Percentiles rank a stretch among this genome's conserved stretches.
phyloP scores from a whole-genome alignment of 2,888 invertebrate genomes.

The Chymomyza caudatula region DNA sequence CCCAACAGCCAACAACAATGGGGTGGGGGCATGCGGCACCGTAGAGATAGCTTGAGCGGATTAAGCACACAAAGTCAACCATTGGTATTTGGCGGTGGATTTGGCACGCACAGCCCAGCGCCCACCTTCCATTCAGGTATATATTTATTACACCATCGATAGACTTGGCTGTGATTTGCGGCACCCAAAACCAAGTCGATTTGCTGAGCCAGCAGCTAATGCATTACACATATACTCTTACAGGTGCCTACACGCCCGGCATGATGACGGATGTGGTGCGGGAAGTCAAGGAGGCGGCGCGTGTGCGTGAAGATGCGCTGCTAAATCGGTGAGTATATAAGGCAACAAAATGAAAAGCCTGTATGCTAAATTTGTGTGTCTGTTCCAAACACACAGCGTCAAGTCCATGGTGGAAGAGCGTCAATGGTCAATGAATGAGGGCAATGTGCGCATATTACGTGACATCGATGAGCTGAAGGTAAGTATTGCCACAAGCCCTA shows the following conservation, averaged over 20 bases:
- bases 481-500: not conserved
- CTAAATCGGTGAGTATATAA: slow-evolving; percentile 74
- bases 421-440: slow-evolving; percentile 77
- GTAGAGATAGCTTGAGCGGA: slow-evolving; percentile 79
- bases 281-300: slow-evolving; percentile 86
- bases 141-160: slow-evolving; percentile 16
- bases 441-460: slow-evolving; percentile 75
- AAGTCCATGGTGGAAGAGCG: slow-evolving; percentile 78
- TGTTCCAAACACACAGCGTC: slow-evolving; percentile 58
- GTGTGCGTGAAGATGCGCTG: slow-evolving; percentile 86
- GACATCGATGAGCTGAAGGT: slow-evolving; percentile 78
- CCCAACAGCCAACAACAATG: slow-evolving; percentile 71
- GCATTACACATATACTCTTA: slow-evolving; percentile 27
- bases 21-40: slow-evolving; percentile 76
- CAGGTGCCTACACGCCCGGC: slow-evolving; percentile 83
- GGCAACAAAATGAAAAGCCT: not conserved
- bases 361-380: not conserved
- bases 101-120: slow-evolving; percentile 78
- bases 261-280: slow-evolving; percentile 85
- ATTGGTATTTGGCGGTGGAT: slow-evolving; percentile 77
- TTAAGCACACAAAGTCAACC: slow-evolving; percentile 79
- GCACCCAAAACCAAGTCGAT: not conserved
- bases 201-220: not conserved
- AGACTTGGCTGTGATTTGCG: slow-evolving; percentile 7
- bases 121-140: slow-evolving; percentile 79